Evolutionary conservation across 2,888 invertebrate species (phyloP), one percentile per base, ranked within the genome.

Genomic region (Cryptocheilus praepositus): DNA sequence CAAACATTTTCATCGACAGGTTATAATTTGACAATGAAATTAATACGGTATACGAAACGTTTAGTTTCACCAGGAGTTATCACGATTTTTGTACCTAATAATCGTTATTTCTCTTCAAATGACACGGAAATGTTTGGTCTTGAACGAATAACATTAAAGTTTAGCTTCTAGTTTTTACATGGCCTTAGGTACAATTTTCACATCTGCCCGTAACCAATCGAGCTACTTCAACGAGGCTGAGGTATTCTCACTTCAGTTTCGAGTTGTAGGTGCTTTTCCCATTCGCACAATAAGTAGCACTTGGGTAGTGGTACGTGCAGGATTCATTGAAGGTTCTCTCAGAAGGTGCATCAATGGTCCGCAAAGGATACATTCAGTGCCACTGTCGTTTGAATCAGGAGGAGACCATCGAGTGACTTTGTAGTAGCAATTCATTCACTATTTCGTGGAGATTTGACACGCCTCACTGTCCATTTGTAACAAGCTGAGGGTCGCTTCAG

Each of bases 361-460:
- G 76, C 77, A 69, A 76, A 61, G 75, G 64, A 76, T 71, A 64
- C 63, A 71, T 80, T 74, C 73, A 62, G 53, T 57, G 53, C 46
- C 22, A 36, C 22, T 16, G 21, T 16, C 63, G 71, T 44, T 7
- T 61, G 73, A 76, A 67, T 59, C 68, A 61, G 67, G 72, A 61
- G 62, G 64, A 63, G 64, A 69, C 54, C 58, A 65, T 70, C 71
- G 73, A 82, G 81, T 80, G 82, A 85, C 81, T 80, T 77, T 83
- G 77, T 82, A 82, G 83, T 81, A 81, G 80, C 80, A 74, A 81
- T 85, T 85, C 87, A 86, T 87, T 86, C 81, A 85, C 77, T 22
- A 81, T 77, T 84, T 83, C 76, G 70, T 65, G 71, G 63, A 75
- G 80, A 84, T 86, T 84, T 80, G 83, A 83, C 80, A 81, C 83